Evolutionary conservation across 35 echinoderm and acorn worm species (phyloP), one percentile per base, ranked within the genome.

Genomic region (Diadema setosum): DNA sequence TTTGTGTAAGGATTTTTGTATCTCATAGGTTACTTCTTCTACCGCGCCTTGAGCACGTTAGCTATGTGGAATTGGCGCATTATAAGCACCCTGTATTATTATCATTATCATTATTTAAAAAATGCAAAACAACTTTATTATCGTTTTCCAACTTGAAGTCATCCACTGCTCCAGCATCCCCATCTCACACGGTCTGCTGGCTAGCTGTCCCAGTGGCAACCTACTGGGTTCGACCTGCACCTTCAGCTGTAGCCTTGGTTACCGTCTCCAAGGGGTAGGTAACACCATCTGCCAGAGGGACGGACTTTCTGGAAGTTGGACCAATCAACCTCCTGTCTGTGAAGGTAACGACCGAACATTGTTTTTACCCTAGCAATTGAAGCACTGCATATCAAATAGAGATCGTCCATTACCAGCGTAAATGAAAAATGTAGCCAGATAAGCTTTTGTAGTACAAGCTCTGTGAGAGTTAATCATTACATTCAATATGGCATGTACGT

Each of bases 241-340:
- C 17, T 89, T 89, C 16, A 4, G 15, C 20, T 89, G 87, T 15
- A 55, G 26, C 4, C n/a, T 40, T 17, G 87, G 87, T 33, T 89
- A 89, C 56, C 32, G 73, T 24, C 30, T 61, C 2, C 31, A 78
- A 11, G 70, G 86, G 3, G 1, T 14, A 1, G 44, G 26, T 7
- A 56, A 5, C 14, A 2, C 36, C 26, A 58, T 40, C 2, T 89
- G 87, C 39, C 26, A 82, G 35, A 59, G 46, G 16, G 17, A 31
- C 20, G 46, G 14, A 14, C 37, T 40, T 23, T n/a, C 33, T 41
- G 70, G 46, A 17, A 20, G 42, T 46, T 89, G 87, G 87, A 89
- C 39, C n/a, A n/a, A n/a, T n/a, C n/a, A n/a, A n/a, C n/a, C n/a
- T n/a, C n/a, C n/a, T n/a, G n/a, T n/a, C n/a, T n/a, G n/a, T n/a